Evolutionary conservation across 2,888 invertebrate genomes (phyloP).

Genomic region (Serripes groenlandicus): DNA sequence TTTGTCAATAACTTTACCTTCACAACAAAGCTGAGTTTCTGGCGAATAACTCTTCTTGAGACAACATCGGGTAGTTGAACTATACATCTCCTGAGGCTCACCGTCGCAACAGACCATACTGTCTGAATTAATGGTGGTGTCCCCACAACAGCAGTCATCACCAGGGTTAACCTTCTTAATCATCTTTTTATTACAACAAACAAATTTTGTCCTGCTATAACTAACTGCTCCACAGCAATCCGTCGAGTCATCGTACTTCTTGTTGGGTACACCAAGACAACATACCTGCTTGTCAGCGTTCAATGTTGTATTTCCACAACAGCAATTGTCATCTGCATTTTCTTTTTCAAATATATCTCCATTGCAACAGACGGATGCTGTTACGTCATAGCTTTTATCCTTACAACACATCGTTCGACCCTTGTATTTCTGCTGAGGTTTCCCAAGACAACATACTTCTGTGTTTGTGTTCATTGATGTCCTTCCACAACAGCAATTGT

Average conservation of each 20-base stretch:
- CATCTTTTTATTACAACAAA: slow-evolving; percentile 51
- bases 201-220: slow-evolving; percentile 25
- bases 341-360: slow-evolving; percentile 40
- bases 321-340: slow-evolving; percentile 35
- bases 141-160: slow-evolving; percentile 61
- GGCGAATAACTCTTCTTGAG: slow-evolving; percentile 47
- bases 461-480: slow-evolving; percentile 55
- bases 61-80: slow-evolving; percentile 46
- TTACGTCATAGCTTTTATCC: slow-evolving; percentile 46
- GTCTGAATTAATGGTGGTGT: slow-evolving; percentile 46
- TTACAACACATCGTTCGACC: slow-evolving; percentile 43
- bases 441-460: slow-evolving; percentile 55
- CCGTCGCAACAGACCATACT: slow-evolving; percentile 47
- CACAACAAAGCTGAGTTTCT: slow-evolving; percentile 53
- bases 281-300: slow-evolving; percentile 46
- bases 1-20: slow-evolving; percentile 44
- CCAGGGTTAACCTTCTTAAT: slow-evolving; percentile 33
- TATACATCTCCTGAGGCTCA: slow-evolving; percentile 28
- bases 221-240: slow-evolving; percentile 50
- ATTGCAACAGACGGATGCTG: slow-evolving; percentile 41
- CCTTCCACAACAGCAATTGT: slow-evolving; percentile 61
- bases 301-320: slow-evolving; percentile 49
- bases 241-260: slow-evolving; percentile 25
- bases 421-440: slow-evolving; percentile 31
- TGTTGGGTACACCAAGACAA: slow-evolving; percentile 46